These are phyloP conservation scores for Balearica regulorum DNA, from an alignment of 2,797 vertebrate species.

Conservation along the genomic window DNA sequence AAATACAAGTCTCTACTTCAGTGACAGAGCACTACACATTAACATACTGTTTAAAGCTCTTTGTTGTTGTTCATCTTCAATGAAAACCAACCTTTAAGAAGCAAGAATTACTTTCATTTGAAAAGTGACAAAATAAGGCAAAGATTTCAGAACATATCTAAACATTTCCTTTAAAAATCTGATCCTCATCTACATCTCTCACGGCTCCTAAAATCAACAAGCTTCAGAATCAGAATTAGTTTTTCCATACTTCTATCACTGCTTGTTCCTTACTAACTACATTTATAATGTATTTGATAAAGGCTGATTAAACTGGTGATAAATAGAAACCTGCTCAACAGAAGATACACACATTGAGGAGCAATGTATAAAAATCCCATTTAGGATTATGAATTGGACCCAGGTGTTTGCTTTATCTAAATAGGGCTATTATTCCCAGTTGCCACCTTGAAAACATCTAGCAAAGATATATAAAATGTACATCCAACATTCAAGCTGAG, in stretches of 20 bases:
- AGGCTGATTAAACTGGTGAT: background rate
- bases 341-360: background rate
- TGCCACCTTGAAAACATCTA: constrained; percentile 60
- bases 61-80: background rate
- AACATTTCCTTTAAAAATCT: background rate
- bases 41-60: background rate
- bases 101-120: background rate
- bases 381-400: background rate
- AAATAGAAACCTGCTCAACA: background rate
- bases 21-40: background rate
- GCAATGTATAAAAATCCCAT: background rate
- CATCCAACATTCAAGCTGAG: background rate
- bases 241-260: background rate
- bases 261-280: background rate
- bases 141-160: background rate
- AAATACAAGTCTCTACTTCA: background rate
- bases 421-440: constrained; percentile 63
- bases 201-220: background rate
- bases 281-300: background rate
- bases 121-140: background rate
- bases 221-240: background rate
- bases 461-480: background rate
- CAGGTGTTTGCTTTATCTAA: background rate
- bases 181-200: background rate
- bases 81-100: background rate